These are phyloP conservation scores for Cylindroiulus punctatus DNA, from an alignment of 2,888 invertebrate species.

Conservation along the genomic window DNA sequence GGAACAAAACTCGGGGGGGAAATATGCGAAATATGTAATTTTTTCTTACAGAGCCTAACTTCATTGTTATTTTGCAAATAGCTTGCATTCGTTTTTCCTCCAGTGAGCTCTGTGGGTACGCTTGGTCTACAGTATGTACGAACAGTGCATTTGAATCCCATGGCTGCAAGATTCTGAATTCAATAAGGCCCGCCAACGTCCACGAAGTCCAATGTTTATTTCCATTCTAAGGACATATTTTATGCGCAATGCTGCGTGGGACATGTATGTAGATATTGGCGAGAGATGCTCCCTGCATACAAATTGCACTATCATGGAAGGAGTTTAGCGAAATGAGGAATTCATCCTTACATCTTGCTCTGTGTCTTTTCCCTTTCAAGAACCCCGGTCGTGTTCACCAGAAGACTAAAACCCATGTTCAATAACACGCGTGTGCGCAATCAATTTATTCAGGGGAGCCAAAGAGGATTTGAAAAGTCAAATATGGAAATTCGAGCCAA, in stretches of 20 bases:
- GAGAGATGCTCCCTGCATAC: background rate
- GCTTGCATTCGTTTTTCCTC: background rate
- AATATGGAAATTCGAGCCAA: conserved; percentile 29
- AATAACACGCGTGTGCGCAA: background rate
- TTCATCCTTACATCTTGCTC: conserved; percentile 13
- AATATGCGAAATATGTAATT: conserved; percentile 2
- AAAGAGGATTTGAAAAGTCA: conserved; percentile 3
- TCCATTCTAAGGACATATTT: conserved; percentile 34
- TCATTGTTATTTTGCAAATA: background rate
- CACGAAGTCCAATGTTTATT: conserved; percentile 14
- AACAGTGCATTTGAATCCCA: background rate
- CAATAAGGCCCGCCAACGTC: background rate
- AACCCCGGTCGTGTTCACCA: background rate
- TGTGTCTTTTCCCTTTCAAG: background rate
- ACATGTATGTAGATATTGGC: background rate
- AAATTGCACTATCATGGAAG: conserved; percentile 26
- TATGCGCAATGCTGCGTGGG: background rate
- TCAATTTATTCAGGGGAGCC: conserved; percentile 33
- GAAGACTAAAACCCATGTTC: conserved; percentile 13
- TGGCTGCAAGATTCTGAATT: background rate
- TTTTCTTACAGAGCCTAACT: background rate
- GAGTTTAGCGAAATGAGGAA: conserved; percentile 34
- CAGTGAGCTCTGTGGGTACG: background rate
- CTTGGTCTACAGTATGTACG: background rate
- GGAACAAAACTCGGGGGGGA: background rate